phyloP scores from a whole-genome alignment of 2,113 vertebrate genomes.

The Eudyptes chrysolophus region DNA sequence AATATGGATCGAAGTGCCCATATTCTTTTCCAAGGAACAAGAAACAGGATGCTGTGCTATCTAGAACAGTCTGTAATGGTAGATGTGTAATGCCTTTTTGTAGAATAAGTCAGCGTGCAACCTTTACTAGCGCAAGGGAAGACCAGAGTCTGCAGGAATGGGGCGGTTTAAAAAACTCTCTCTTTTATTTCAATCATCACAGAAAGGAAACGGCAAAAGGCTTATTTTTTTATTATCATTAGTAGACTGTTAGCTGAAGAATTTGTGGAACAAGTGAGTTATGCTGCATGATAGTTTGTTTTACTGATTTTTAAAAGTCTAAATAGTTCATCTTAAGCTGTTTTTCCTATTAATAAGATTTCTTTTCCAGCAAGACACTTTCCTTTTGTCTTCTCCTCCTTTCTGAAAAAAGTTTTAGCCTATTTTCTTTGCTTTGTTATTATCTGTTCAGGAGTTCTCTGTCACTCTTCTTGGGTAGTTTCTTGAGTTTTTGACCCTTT shows the following conservation, averaged over 20 bases:
- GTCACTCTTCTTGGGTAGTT: neutral
- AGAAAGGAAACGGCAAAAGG: neutral
- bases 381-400: neutral
- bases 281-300: neutral
- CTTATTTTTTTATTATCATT: neutral
- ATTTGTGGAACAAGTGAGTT: neutral
- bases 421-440: neutral
- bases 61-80: neutral
- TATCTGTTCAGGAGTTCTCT: neutral
- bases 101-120: accelerated
- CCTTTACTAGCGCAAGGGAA: neutral
- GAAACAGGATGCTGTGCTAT: neutral
- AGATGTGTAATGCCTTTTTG: neutral
- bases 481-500: neutral
- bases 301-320: neutral
- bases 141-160: neutral
- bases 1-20: neutral
- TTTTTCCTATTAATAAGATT: neutral
- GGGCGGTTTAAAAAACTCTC: neutral
- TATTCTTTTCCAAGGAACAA: neutral
- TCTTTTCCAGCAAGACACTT: neutral
- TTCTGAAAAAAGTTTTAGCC: neutral
- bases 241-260: neutral
- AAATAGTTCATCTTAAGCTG: neutral
- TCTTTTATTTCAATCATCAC: neutral